Evolutionary conservation across 2,797 vertebrate genomes (phyloP), one percentile per base, ranked within the genome.

Genomic region (Rhinella marina): DNA sequence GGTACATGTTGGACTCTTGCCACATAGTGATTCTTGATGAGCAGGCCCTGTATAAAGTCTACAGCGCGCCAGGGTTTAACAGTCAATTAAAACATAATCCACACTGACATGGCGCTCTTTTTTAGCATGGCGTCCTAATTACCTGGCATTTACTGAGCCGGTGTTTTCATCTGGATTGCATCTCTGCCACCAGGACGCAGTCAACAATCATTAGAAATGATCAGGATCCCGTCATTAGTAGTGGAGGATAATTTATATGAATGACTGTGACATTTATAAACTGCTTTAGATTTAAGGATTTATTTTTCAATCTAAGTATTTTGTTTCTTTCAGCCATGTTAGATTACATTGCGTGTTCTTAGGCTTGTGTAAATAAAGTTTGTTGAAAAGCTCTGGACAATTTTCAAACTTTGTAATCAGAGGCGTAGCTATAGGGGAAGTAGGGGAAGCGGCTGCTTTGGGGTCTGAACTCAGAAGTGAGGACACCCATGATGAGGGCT

Each of bases 61-160:
- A 27, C 12, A 86, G 84, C 59, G 70, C 88, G 86, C 32, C 56
- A 70, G 61, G 87, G 84, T 82, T 89, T 89, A 89, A 89, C 88
- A 89, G 88, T 82, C 84, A 89, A 89, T 89, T 89, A 89, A 89
- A 89, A 82, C 72, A 82, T 89, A 89, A 89, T 86, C 88, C 88
- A 50, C 79, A 32, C 50, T 89, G 79, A 89, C 88, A 82, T 86
- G 88, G 79, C 10, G 79, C 84, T 75, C 68, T 54, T n/a, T 50
- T 57, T 89, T 66, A 82, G 61, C 70, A 77, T 82, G 61, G 78
- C 78, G 59, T 86, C 88, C 81, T 89, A 89, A 89, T 89, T 78
- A 86, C 79, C 79, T 86, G 84, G 79, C 80, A 89, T 57, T 66
- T 73, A 82, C 48, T 32, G n/a, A 52, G 29, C 3, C 73, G 21